Evolutionary conservation across 2,113 vertebrate species (phyloP), one percentile per base, ranked within the genome.

Genomic region (Megaptera novaeangliae): DNA sequence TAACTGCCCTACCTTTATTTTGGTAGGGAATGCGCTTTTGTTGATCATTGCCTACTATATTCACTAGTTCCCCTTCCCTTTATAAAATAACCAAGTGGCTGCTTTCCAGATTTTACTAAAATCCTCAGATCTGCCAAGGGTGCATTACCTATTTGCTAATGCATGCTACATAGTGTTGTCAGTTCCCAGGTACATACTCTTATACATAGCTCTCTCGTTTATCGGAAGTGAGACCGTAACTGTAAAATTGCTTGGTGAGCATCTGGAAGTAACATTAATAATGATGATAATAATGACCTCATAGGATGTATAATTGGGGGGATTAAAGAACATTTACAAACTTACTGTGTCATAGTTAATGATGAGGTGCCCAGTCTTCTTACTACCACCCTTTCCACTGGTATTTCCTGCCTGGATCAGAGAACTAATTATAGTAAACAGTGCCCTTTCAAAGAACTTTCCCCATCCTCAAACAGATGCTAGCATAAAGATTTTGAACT

Each of bases 351-450:
- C 81, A 88, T 83, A 94, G 94, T 27, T 95, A 93, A 91, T 94
- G 89, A 97, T 90, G 77, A 75, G 52, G 81, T 89, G 87, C 95
- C 55, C 63, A 92, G 36, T 96, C 97, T 98, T 96, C 92, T 90
- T 88, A 81, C 96, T 95, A 97, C 84, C 87, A 92, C 90, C 84
- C 90, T 96, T 96, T 78, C 57, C 74, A 83, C 9, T 95, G 94
- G 84, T 95, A 94, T 97, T 98, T 97, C 96, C 97, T 97, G 61
- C 84, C 94, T 91, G 87, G 61, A 97, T 96, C 95, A 93, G 89
- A 97, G 90, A 85, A 88, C 71, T 96, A 94, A 95, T 96, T 94
- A 74, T 39, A 95, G 92, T 66, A 96, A 97, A 94, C 0, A 57
- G 83, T 93, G 41, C 78, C 88, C 89, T 94, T 91, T 61, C 80